Conservation (phyloP, 2,888 invertebrate species). For the Drosophila sordidula region DNA sequence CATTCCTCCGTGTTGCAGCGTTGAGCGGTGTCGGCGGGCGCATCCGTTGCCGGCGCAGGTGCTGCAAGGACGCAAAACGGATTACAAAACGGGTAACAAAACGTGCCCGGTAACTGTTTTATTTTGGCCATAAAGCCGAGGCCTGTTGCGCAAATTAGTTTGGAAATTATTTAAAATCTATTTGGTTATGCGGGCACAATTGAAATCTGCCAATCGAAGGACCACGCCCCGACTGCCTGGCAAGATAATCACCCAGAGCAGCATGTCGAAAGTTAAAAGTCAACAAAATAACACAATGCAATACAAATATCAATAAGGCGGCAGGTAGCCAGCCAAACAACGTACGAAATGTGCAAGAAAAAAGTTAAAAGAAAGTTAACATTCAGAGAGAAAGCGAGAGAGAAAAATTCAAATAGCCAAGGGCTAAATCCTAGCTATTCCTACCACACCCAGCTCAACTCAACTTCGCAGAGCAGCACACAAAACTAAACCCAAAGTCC, state of each 20-base stretch:
- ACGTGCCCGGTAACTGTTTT: neutral
- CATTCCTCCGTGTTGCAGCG: conserved; percentile 92
- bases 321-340: conserved; percentile 43
- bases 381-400: conserved; percentile 11
- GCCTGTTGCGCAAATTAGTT: conserved; percentile 45
- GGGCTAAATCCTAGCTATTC: conserved; percentile 56
- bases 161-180: conserved; percentile 69
- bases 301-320: conserved; percentile 76
- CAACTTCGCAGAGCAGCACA: too few species aligned
- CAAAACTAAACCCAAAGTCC: neutral
- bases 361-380: conserved; percentile 80
- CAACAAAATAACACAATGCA: conserved; percentile 76
- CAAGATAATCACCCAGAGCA: conserved; percentile 26
- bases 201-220: conserved; percentile 35
- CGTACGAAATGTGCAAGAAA: conserved; percentile 69
- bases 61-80: conserved; percentile 86
- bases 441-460: conserved; percentile 5
- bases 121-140: neutral
- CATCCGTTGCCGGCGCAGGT: conserved; percentile 92
- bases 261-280: conserved; percentile 67
- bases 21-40: conserved; percentile 91
- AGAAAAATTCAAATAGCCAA: conserved; percentile 66
- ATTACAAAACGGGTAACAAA: neutral
- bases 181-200: conserved; percentile 58
- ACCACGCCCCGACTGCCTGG: conserved; percentile 6